A percentile compares a stretch with the other conserved stretches of the same genome.
phyloP scores from a whole-genome alignment of 2,888 invertebrate species.

The Meiosimyza decipiens region DNA sequence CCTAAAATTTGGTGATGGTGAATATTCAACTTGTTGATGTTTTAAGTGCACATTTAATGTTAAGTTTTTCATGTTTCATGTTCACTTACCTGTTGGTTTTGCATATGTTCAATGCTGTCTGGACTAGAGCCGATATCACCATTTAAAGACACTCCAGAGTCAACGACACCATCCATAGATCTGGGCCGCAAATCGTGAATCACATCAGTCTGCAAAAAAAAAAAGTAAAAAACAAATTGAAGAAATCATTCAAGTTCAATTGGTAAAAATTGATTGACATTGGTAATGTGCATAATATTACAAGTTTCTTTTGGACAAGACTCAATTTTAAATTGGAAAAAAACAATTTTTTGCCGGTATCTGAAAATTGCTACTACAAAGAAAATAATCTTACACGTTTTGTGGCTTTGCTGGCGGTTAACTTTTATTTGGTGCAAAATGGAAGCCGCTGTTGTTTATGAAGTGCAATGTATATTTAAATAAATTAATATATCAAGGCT shows the following conservation, averaged over 20 bases:
- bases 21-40: neutral
- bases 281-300: neutral
- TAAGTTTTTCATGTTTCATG: neutral
- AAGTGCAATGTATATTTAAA: no score
- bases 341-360: no score
- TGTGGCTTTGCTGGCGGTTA: no score
- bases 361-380: no score
- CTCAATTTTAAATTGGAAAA: no score
- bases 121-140: slow-evolving; percentile 64
- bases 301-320: no score
- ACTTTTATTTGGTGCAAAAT: no score
- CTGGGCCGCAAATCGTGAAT: slow-evolving; percentile 64
- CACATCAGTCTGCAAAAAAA: slow-evolving; percentile 61
- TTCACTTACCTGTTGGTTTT: slow-evolving; percentile 60
- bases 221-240: slow-evolving; percentile 29
- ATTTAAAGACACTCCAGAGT: slow-evolving; percentile 63
- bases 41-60: neutral
- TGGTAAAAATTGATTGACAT: neutral
- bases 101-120: slow-evolving; percentile 58
- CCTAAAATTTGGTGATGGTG: neutral
- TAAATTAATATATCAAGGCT: no score
- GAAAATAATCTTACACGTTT: no score
- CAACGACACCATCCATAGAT: slow-evolving; percentile 65
- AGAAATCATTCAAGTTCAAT: neutral
- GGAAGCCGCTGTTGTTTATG: no score